A percentile compares a stretch with the other conserved stretches of the same genome.
Evolutionary conservation across 2,888 invertebrate genomes (phyloP).

Genomic region (Drosophila anomalipes): DNA sequence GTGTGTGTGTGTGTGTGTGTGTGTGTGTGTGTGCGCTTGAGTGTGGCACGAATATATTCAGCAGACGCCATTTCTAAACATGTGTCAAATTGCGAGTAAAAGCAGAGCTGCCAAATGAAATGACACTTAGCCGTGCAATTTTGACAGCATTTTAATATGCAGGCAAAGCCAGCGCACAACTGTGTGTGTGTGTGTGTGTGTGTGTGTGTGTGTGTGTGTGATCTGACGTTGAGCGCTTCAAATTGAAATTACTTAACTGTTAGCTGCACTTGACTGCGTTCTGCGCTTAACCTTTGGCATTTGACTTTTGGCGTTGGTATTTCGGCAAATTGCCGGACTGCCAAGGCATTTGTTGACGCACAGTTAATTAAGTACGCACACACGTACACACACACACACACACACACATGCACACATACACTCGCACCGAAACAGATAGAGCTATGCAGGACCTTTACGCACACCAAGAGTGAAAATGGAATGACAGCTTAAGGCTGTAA

Average conservation of each 20-base stretch:
- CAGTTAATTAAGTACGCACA: conserved; percentile 59
- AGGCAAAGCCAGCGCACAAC: conserved; percentile 40
- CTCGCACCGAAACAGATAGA: conserved; percentile 10
- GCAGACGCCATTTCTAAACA: conserved; percentile 24
- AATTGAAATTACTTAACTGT: conserved; percentile 68
- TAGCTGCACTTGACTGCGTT: conserved; percentile 48
- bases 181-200: conserved; percentile 1
- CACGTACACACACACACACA: conserved; percentile 13
- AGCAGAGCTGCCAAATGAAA: conserved; percentile 62
- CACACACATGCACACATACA: conserved; percentile 1
- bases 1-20: not conserved
- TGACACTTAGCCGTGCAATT: conserved; percentile 75
- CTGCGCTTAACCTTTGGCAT: conserved; percentile 23
- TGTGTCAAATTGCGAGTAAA: conserved; percentile 26
- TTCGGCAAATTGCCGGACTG: conserved; percentile 12
- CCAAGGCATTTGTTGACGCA: conserved; percentile 41
- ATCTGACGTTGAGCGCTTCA: conserved; percentile 56
- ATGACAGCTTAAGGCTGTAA: conserved; percentile 40
- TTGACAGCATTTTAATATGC: conserved; percentile 77
- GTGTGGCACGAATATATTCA: conserved; percentile 10
- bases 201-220: conserved; percentile 11
- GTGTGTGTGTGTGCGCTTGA: conserved; percentile 17
- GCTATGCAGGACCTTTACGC: not conserved
- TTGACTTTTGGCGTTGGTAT: conserved; percentile 12
- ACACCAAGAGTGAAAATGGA: conserved; percentile 13